Evolutionary conservation across 2,113 vertebrate species (phyloP), one percentile per base, ranked within the genome.

Genomic region (Paedocypris sp.): DNA sequence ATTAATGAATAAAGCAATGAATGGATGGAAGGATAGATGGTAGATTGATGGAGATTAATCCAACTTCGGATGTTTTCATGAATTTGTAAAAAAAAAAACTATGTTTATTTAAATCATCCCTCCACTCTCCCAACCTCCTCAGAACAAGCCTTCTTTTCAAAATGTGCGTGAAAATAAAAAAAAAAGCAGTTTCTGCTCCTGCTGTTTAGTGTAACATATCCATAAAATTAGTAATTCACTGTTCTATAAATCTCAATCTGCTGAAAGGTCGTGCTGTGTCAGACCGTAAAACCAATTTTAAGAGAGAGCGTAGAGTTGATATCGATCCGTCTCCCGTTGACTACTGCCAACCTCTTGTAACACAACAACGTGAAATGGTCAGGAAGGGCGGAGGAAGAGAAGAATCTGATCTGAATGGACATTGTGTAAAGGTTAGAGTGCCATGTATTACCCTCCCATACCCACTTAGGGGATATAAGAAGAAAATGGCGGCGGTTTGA

Each of bases 371-470:
- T 28, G n/a, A 28, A 58, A 36, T 58, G 16, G 38, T 19, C 26
- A 45, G 54, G 39, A 66, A 54, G 26, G 29, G 23, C 3, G 15
- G 22, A 18, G 47, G 18, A 25, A 19, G 18, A 9, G 41, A 36
- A 75, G 68, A 78, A 70, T 66, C 64, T 75, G 71, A 80, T 82
- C 47, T 73, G 79, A 80, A 70, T 61, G 73, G 72, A 77, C 43
- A 29, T 73, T 73, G 72, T 77, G 75, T 74, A 83, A 81, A 83
- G 77, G 78, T 80, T 82, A 77, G 69, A 63, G 43, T 11, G 35
- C 59, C 72, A 75, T 72, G 60, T 70, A 66, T 74, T 70, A 70
- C 15, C 54, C 32, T 18, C 65, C 69, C 64, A 62, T 75, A 38
- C 68, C 35, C 36, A 29, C 46, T 29, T 15, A 15, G 25, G 41